phyloP scores from a whole-genome alignment of 2,113 vertebrate genomes.

The Halcyon senegalensis region DNA sequence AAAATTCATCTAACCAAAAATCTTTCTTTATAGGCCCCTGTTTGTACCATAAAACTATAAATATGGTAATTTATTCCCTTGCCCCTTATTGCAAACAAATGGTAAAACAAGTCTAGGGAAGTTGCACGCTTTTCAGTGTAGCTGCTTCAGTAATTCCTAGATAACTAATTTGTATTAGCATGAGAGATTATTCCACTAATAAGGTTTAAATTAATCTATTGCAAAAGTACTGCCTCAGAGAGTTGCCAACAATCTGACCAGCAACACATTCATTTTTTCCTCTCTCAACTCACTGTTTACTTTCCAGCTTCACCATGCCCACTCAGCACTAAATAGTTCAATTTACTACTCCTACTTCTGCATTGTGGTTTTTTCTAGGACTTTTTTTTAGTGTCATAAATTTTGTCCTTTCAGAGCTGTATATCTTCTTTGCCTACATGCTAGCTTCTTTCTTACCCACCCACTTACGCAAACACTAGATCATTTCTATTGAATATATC shows the following conservation, averaged over 20 bases:
- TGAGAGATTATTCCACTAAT: conserved; percentile 32
- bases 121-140: neutral
- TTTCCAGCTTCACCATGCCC: conserved; percentile 10
- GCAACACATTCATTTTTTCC: conserved; percentile 33
- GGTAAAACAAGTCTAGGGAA: neutral
- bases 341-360: conserved; percentile 17
- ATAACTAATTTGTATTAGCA: conserved; percentile 28
- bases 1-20: neutral
- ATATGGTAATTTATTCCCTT: neutral
- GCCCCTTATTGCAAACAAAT: neutral
- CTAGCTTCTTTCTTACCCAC: neutral
- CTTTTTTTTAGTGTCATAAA: neutral
- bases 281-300: neutral
- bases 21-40: neutral
- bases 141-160: conserved; percentile 31
- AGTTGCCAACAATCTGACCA: conserved; percentile 35
- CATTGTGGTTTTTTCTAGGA: neutral
- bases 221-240: conserved; percentile 28
- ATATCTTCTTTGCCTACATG: neutral
- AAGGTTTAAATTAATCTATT: conserved; percentile 57
- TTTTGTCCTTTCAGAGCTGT: neutral
- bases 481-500: conserved; percentile 41
- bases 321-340: conserved; percentile 3
- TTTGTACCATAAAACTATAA: neutral
- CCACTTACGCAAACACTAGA: conserved; percentile 20